Evolutionary conservation across 2,797 vertebrate genomes (phyloP).

Genomic region (Sebastolobus altivelis): DNA sequence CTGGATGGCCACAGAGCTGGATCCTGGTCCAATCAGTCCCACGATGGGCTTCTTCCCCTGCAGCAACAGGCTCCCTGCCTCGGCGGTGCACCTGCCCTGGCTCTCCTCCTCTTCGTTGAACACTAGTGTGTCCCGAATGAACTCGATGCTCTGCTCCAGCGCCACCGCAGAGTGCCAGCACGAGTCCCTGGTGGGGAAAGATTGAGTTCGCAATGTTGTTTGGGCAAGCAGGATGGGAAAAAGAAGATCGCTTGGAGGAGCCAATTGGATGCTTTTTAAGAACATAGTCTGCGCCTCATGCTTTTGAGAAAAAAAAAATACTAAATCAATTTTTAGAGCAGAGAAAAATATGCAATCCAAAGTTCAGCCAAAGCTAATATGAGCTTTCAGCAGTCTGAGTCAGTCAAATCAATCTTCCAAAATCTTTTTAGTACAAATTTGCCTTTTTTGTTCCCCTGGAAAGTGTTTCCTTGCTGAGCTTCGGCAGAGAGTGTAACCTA

Average conservation of each 20-base stretch:
- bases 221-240: conserved; percentile 22
- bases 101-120: conserved; percentile 95
- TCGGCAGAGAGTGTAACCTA: not conserved
- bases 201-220: conserved; percentile 31
- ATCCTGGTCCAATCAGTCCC: conserved; percentile 97
- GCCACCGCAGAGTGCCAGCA: conserved; percentile 99
- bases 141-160: conserved; percentile 98
- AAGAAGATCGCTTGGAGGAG: conserved; percentile 10
- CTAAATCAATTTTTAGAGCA: not conserved
- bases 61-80: conserved; percentile 84
- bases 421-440: not conserved
- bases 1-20: conserved; percentile 98
- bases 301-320: conserved; percentile 20
- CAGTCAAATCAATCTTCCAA: conserved; percentile 9
- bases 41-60: conserved; percentile 96
- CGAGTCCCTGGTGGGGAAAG: conserved; percentile 86
- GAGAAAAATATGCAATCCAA: not conserved
- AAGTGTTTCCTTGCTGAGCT: not conserved
- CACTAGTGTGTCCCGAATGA: conserved; percentile 97
- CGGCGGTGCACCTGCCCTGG: conserved; percentile 88
- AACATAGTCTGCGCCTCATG: not conserved
- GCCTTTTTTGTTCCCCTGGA: not conserved
- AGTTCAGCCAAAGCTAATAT: conserved; percentile 20
- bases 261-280: conserved; percentile 25
- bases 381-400: conserved; percentile 3